Base-by-base conservation (phyloP, 2,888 invertebrate species). In the Eupithecia subfuscata region DNA sequence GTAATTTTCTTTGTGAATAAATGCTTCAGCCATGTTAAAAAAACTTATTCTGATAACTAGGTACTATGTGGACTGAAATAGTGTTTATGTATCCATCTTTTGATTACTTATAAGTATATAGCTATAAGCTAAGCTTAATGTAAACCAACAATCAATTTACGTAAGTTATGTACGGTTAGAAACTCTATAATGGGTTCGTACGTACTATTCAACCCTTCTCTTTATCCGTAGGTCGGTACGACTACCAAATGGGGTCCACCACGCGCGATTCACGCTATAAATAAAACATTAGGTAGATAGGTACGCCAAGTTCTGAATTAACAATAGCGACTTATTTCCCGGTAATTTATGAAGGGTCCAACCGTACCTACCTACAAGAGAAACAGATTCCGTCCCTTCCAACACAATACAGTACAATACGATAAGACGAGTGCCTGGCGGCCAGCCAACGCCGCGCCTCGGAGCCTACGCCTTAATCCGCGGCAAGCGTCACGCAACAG, bases 381-480 rank as follows among this genome's bases (percentile, higher is more conserved):
- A 65, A 71, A 65, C 22, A 48, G 25, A 60, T 69, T 73, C 69
- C 18, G 69, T 69, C 63, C 60, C 34, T 63, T 48, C 45, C 22
- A 11, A 18, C 25, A 68, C 48, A 56, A 68, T 60, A 73, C 34
- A 63, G 56, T 52, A 34, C 16, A 30, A 64, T 65, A 67, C 22
- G 40, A 67, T 37, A 67, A 12, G 37, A 40, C 65, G 65, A 37
- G 64, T 30, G 8, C 9, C 25, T 74, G 74, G 74, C 74, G 16
- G 12, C 16, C 14, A 18, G 74, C 74, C 74, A 74, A 18, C 74
- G 68, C 14, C 70, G 70, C 52, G 30, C 60, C 70, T 65, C 52
- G 37, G 43, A 69, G 69, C 69, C 73, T 69, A 52, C 68, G 73
- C 43, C 56, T 40, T 73, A 68, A 56, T 56, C 68, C 64, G 48